phyloP scores from a whole-genome alignment of 2,888 invertebrate genomes.

The Cyrtodaria siliqua region DNA sequence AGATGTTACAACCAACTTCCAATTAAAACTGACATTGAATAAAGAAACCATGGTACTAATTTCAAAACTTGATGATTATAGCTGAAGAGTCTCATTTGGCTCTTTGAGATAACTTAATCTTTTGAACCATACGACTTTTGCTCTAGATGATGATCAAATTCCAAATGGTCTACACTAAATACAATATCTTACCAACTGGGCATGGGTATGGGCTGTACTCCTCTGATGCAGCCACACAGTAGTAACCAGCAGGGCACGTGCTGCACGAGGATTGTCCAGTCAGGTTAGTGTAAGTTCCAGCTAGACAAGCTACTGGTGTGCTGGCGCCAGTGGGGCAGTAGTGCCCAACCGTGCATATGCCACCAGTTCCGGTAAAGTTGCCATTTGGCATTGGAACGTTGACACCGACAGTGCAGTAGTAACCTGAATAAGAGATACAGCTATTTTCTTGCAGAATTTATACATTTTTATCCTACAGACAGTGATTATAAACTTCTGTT shows the following conservation, averaged over 20 bases:
- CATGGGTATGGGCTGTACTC: slow-evolving; percentile 75
- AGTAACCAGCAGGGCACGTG: slow-evolving; percentile 76
- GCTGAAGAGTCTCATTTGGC: too few species aligned
- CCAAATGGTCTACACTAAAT: too few species aligned
- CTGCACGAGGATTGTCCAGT: slow-evolving; percentile 71
- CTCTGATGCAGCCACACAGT: slow-evolving; percentile 77
- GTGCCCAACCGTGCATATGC: slow-evolving; percentile 81
- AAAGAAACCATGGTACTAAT: too few species aligned
- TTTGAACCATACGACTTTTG: too few species aligned
- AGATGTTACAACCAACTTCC: too few species aligned
- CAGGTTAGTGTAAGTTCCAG: slow-evolving; percentile 74
- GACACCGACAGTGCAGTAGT: slow-evolving; percentile 83
- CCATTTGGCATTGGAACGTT: slow-evolving; percentile 78
- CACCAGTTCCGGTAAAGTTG: slow-evolving; percentile 79
- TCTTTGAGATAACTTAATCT: too few species aligned
- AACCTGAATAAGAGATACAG: slow-evolving; percentile 74
- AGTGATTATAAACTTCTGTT: too few species aligned
- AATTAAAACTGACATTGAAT: too few species aligned
- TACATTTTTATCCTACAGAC: too few species aligned
- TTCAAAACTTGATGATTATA: too few species aligned
- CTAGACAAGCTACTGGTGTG: slow-evolving; percentile 68
- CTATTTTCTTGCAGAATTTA: too few species aligned
- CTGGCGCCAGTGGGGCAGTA: slow-evolving; percentile 76
- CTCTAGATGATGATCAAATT: too few species aligned
- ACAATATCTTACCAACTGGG: slow-evolving; percentile 75